Evolutionary conservation across 2,888 invertebrate species (phyloP), one percentile per base, ranked within the genome.

Genomic region (Drosophila histrio): DNA sequence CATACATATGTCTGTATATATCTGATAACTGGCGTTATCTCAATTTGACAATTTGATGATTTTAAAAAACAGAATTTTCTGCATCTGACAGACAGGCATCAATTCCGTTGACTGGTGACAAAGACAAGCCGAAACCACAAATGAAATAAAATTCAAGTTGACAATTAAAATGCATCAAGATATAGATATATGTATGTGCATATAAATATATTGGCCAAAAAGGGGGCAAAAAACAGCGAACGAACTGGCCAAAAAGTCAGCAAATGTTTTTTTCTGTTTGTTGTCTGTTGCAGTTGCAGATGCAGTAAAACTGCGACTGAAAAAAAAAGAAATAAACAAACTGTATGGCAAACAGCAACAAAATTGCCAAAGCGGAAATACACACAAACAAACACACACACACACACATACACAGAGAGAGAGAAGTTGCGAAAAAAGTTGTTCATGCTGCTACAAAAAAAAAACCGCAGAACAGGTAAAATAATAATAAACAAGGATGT

Each of bases 141-240:
- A 64, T 67, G 17, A 52, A 73, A 72, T 54, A 63, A 59, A 69
- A 66, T 68, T 13, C 50, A 47, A 41, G 44, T 65, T 78, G 69
- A 72, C 82, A 84, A 81, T 84, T 81, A 78, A 81, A 84, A 63
- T 66, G 61, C 78, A 80, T 56, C 73, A 46, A 62, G 46, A 57
- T 39, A 56, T 41, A 36, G 26, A 36, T 44, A 58, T 26, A 17
- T 1, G 7, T 44, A 43, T 15, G 8, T 28, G 8, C 8, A 43
- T 15, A 15, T 5, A 15, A 1, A 22, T 24, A 15, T 43, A 24
- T 43, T 43, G 38, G 19, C 28, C 6, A 44, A 34, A 4, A 32
- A 47, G 3, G 4, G 11, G 8, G 13, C 41, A 34, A 11, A 19
- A 52, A n/a, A 6, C 26, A 28, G 7, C 4, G 5, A 19, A 9